Conservation (phyloP, 2,113 vertebrate genomes). For the Pao palembangensis region DNA sequence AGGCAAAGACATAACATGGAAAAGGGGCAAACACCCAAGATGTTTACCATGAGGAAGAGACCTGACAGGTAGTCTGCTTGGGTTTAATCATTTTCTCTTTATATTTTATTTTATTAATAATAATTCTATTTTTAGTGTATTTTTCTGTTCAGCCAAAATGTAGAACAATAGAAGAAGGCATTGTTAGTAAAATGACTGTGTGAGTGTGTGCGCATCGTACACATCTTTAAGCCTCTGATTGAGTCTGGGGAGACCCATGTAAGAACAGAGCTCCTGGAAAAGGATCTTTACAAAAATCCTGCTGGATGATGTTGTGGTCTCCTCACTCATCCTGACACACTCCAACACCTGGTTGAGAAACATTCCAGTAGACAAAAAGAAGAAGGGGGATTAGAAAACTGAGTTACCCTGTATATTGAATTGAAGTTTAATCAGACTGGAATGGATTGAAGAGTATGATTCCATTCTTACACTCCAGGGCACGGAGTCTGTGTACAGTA, state of each 20-base stretch:
- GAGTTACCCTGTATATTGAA: no score
- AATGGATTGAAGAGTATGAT: conserved; percentile 8
- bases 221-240: conserved; percentile 92
- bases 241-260: conserved; percentile 95
- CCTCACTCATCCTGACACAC: conserved; percentile 92
- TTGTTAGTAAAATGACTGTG: not conserved
- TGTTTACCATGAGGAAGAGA: no score
- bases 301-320: conserved; percentile 96
- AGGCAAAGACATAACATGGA: no score
- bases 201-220: conserved; percentile 68
- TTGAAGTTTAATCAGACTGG: not conserved
- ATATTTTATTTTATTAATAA: no score
- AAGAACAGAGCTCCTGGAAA: conserved; percentile 97
- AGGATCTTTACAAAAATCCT: conserved; percentile 99
- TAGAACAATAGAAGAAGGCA: no score
- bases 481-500: conserved; percentile 94
- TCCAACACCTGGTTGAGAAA: conserved; percentile 84
- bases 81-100: no score
- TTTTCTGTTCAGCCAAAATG: no score
- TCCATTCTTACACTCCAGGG: conserved; percentile 90
- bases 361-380: not conserved
- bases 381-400: not conserved
- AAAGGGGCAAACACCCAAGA: no score
- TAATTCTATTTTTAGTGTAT: no score
- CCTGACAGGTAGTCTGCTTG: no score